phyloP scores from a whole-genome alignment of 2,113 vertebrate genomes.

The Ciconia stormi region DNA sequence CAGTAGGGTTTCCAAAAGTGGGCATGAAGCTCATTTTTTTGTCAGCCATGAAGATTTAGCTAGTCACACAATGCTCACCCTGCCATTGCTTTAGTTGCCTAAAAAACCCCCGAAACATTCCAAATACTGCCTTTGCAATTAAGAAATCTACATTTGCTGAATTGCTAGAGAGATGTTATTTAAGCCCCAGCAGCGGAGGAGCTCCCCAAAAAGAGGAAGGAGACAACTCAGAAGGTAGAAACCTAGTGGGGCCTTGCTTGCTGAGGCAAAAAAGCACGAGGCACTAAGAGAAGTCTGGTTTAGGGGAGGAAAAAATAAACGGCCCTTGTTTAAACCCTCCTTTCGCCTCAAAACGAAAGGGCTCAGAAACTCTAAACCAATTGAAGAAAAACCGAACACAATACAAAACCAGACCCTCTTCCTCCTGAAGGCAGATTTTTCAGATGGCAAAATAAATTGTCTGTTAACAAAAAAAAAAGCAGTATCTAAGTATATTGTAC shows the following conservation, averaged over 20 bases:
- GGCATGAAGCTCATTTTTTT: not conserved
- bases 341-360: not conserved
- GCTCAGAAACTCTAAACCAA: not conserved
- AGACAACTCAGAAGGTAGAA: not conserved
- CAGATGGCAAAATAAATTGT: not conserved
- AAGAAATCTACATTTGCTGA: not conserved
- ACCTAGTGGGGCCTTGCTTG: not conserved
- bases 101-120: not conserved
- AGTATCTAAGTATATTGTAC: not conserved
- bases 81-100: not conserved
- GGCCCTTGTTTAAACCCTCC: not conserved
- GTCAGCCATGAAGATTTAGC: not conserved
- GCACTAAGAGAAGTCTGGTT: not conserved
- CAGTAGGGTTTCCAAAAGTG: not conserved
- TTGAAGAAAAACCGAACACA: not conserved
- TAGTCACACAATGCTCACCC: not conserved
- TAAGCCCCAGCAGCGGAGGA: not conserved
- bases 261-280: not conserved
- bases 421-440: not conserved
- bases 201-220: not conserved
- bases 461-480: not conserved
- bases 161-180: not conserved
- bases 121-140: not conserved
- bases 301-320: not conserved
- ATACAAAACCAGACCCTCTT: not conserved